These are phyloP conservation scores for Sebastes glaucus DNA, from an alignment of 2,797 vertebrate genomes.

Conservation along the genomic window DNA sequence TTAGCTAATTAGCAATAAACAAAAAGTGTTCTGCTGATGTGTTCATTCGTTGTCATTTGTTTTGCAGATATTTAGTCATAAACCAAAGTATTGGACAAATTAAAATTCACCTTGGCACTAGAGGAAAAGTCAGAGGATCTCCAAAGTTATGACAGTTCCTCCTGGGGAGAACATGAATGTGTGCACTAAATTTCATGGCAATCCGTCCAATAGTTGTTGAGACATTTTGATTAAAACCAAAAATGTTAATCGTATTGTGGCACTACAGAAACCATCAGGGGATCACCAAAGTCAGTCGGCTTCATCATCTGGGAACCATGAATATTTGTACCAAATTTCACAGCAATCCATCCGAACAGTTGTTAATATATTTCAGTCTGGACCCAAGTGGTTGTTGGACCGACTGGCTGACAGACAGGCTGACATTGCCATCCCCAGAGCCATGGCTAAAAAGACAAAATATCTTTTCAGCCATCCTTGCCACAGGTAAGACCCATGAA, in stretches of 20 bases:
- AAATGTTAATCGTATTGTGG: neutral
- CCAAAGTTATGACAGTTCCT: too few relatives aligned
- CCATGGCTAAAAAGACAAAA: neutral
- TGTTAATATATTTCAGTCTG: neutral
- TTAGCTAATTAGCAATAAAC: neutral
- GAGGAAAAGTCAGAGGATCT: neutral
- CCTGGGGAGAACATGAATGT: neutral
- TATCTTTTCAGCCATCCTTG: neutral
- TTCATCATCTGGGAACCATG: neutral
- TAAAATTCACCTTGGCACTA: too few relatives aligned
- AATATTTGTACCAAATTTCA: neutral
- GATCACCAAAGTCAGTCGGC: neutral
- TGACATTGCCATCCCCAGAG: neutral
- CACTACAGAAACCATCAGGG: neutral
- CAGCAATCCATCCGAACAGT: neutral
- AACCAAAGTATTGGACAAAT: neutral
- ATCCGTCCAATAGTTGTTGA: neutral
- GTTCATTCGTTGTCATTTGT: neutral
- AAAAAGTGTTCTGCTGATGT: neutral
- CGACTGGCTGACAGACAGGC: neutral
- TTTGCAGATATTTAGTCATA: neutral
- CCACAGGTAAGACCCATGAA: neutral
- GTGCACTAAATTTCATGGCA: neutral
- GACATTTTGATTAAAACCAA: neutral
- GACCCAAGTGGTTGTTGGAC: neutral